Evolutionary conservation across 2,113 vertebrate genomes (phyloP).

Genomic region (Cryptoleucopteryx plumbea): DNA sequence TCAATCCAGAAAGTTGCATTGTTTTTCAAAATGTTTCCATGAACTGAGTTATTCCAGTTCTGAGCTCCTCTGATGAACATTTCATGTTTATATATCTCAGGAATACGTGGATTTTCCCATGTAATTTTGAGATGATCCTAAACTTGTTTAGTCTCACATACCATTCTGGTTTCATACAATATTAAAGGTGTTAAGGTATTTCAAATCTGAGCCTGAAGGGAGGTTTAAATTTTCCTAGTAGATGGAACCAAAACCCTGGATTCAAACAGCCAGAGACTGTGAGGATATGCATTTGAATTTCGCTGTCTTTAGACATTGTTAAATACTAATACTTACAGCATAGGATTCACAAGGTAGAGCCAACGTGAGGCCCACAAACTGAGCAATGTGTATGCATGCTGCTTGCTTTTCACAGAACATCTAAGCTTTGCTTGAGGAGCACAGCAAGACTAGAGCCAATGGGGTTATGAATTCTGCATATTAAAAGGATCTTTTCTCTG

Average conservation of each 20-base stretch:
- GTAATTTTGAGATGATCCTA: not conserved
- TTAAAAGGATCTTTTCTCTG: not conserved
- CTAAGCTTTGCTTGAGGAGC: not conserved
- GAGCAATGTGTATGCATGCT: not conserved
- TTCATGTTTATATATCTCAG: not conserved
- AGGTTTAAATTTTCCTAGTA: not conserved
- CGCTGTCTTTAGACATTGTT: not conserved
- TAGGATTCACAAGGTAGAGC: not conserved
- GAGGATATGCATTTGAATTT: not conserved
- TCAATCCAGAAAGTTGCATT: not conserved
- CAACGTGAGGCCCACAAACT: fast-evolving
- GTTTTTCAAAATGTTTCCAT: not conserved
- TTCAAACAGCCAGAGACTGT: not conserved
- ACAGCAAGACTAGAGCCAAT: not conserved
- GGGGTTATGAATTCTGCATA: not conserved
- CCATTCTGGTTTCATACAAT: not conserved
- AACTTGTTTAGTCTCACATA: not conserved
- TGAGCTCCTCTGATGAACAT: not conserved
- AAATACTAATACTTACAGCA: not conserved
- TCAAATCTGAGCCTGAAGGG: not conserved
- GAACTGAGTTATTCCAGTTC: not conserved
- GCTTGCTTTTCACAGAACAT: not conserved
- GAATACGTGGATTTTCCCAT: not conserved
- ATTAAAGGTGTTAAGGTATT: not conserved
- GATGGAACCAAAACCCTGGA: not conserved